Evolutionary conservation across 2,888 invertebrate species (phyloP), one percentile per base, ranked within the genome.

Genomic region (Lasioglossum figueresi): DNA sequence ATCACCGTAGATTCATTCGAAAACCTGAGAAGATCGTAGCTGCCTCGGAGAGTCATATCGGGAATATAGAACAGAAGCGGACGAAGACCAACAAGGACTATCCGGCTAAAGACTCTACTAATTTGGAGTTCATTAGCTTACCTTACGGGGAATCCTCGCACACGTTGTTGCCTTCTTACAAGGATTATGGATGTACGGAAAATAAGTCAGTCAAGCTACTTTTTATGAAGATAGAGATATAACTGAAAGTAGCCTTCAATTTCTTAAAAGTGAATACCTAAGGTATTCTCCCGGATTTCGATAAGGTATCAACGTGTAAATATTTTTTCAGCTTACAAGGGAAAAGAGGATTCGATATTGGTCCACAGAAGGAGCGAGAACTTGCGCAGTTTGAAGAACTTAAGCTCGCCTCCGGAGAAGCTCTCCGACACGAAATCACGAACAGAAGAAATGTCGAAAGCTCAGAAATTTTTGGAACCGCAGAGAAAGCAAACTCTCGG

Each of bases 91-190:
- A 73, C 40, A 80, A 73, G 14, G 83, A 87, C 34, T 37, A 79
- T 27, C 87, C 71, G 12, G 34, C 82, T 48, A 87, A 83, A 45
- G 92, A 93, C 68, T 91, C 88, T 27, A 85, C 83, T 0, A 90
- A 91, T 45, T 87, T 92, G 43, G 92, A 93, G 74, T 92, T 93
- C n/a, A 82, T 93, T 37, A 93, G 93, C 80, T 85, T 93, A 81
- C 91, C 91, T 23, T 90, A 88, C 19, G 92, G 90, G 16, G 93
- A 93, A 88, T 90, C 89, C 14, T 92, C 91, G 31, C 88, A 90
- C 16, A 89, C 89, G 19, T 76, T 89, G 56, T 80, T 91, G 8
- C 86, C 87, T 37, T 87, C 87, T 14, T 89, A 86, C 37, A 90
- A 89, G 63, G 91, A 89, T 63, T 81, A 88, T 71, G 88, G 86